Base-by-base conservation (phyloP, 2,888 invertebrate species). In the Microplitis manilae region DNA sequence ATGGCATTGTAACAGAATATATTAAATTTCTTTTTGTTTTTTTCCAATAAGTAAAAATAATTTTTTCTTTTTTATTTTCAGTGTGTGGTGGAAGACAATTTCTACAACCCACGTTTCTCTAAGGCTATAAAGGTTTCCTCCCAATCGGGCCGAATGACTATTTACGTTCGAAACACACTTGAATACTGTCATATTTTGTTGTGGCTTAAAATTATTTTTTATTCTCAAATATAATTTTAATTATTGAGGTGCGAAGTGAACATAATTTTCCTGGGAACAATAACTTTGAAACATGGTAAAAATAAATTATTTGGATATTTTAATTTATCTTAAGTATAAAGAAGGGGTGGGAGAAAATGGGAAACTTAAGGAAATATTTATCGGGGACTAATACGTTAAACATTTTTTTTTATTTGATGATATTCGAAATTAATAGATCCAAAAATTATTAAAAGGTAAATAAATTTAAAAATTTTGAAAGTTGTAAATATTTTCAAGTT, bases 51-150 rank as follows among this genome's bases (percentile, higher is more conserved):
- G 50, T 77, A 20, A 13, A 39, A 76, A 17, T 1, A 17, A 17
- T 17, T 17, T 76, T 68, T 30, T 71, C n/a, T 71, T 30, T 64
- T 39, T 67, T 62, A 67, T 20, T 20, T 20, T 20, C 74, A 67
- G 70, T 68, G 6, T 60, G 70, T 20, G 15, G 59, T 70, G 62
- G 73, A 41, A 75, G 80, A 75, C 81, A 85, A 86, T 84, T 85
- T 86, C 84, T 82, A 77, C 86, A 81, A 83, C 85, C 87, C 86
- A 87, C 86, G 83, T 87, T 83, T 67, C 72, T 75, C 65, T 79
- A 8, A 69, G 38, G 15, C 83, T 86, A 87, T 88, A 88, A 88
- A 88, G 86, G 87, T 85, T 85, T 81, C 82, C 84, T 85, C 84
- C 82, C 81, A 82, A 84, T 84, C 84, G 82, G 80, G 80, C 82